These are phyloP conservation scores for Drosophila mayri DNA, from an alignment of 1,140 invertebrate species.

Conservation along the genomic window DNA sequence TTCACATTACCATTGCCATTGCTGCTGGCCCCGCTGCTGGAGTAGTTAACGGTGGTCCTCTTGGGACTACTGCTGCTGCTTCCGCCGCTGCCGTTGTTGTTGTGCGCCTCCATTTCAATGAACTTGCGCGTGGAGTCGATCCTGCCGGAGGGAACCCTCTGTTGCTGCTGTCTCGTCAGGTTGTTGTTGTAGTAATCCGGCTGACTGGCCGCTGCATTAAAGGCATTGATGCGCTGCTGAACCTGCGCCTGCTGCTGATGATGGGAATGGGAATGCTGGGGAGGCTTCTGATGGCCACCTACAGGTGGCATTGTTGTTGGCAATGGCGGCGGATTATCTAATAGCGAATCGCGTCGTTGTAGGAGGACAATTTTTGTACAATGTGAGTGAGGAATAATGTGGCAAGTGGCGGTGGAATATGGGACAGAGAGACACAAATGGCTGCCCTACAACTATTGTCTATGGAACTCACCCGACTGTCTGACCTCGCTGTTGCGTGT, in stretches of 20 bases:
- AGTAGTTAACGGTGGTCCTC: slow-evolving; percentile 60
- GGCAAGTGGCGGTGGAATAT: slow-evolving; percentile 10
- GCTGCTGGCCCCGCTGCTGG: slow-evolving; percentile 75
- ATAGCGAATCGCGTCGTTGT: slow-evolving; percentile 37
- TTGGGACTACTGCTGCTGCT: slow-evolving; percentile 31
- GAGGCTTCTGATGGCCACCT: slow-evolving; percentile 63
- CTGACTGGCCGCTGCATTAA: slow-evolving; percentile 75
- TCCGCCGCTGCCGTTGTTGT: slow-evolving; percentile 30
- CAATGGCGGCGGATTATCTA: slow-evolving; percentile 84
- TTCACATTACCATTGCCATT: slow-evolving; percentile 77
- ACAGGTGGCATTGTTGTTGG: slow-evolving; percentile 83
- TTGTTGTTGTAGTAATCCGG: slow-evolving; percentile 67
- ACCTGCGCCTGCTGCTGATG: slow-evolving; percentile 70
- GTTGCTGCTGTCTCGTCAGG: slow-evolving; percentile 43
- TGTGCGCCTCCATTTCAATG: slow-evolving; percentile 75
- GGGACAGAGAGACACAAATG: slow-evolving; percentile 30
- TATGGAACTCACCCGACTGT: slow-evolving; percentile 73
- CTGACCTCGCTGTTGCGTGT: slow-evolving; percentile 77
- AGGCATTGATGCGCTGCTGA: slow-evolving; percentile 81
- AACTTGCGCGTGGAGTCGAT: slow-evolving; percentile 73
- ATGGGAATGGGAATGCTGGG: slow-evolving; percentile 63
- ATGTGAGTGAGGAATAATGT: slow-evolving; percentile 43
- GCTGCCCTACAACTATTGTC: not conserved
- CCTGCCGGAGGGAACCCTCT: slow-evolving; percentile 61
- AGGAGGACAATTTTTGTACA: slow-evolving; percentile 51